Base-by-base conservation (phyloP, 2,797 vertebrate species). In the Hippoglossus hippoglossus region DNA sequence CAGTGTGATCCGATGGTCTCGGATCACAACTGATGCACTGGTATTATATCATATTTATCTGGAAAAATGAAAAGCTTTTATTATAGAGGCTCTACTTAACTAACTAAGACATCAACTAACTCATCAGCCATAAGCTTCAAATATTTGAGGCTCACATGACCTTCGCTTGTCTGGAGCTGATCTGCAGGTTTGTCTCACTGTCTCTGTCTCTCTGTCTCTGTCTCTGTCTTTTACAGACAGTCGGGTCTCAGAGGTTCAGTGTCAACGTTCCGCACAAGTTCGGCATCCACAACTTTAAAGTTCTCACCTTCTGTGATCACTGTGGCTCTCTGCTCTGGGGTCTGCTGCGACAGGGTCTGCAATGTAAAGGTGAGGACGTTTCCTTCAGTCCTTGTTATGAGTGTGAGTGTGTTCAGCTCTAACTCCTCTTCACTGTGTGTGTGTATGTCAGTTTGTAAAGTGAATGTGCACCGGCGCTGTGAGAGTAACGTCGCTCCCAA, bases 221-320 rank as follows among this genome's bases (percentile, higher is more conserved):
- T 68, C 25, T 60, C 81, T 71, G 16, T 26, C 24, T 49, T 0
- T 15, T 78, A 0, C 90, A 93, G 87, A 89, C 96, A 81, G 96
- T 98, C 75, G 96, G 96, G 39, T 97, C 96, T 25, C 97, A 98
- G 84, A 95, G 97, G 80, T 98, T 98, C 91, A 98, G 97, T 22
- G 97, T 98, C 80, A 98, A 98, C 90, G 97, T 98, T 94, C 97
- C 97, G 59, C 97, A 98, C 91, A 98, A 96, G 89, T 98, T 98
- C 78, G 95, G 96, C 80, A 98, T 97, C 92, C 97, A 98, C 91
- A 98, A 96, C 95, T 98, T 97, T 88, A 98, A 98, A 93, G 97
- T 98, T 67, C 97, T 97, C 74, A 98, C 97, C 13, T 98, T 98
- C 93, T 98, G 97, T 58, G 97, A 98, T 91, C 97, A 98, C 95